A percentile compares a stretch with the other conserved stretches of the same genome.
Evolutionary conservation across 2,113 vertebrate genomes (phyloP).

Genomic region (Phrynosoma blainvillii): DNA sequence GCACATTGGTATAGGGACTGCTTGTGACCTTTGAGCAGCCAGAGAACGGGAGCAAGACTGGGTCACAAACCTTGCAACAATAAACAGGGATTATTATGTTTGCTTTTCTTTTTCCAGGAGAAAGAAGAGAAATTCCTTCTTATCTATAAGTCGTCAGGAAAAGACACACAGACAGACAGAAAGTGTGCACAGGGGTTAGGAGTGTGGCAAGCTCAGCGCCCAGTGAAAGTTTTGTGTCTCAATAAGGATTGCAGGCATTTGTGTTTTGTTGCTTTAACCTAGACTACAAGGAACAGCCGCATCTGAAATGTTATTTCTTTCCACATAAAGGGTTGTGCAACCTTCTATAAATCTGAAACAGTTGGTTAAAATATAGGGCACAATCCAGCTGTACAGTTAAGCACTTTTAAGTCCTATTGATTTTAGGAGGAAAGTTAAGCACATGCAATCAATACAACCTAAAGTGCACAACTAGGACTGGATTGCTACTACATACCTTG

Average conservation of each 20-base stretch:
- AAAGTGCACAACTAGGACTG: background rate
- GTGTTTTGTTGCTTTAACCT: constrained; percentile 48
- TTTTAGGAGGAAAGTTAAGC: constrained; percentile 38
- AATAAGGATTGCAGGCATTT: constrained; percentile 31
- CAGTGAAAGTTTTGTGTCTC: constrained; percentile 26
- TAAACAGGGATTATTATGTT: constrained; percentile 50
- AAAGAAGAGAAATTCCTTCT: constrained; percentile 31
- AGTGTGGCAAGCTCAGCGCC: background rate
- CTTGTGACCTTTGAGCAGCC: constrained; percentile 28
- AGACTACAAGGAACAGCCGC: constrained; percentile 46
- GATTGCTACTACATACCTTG: background rate
- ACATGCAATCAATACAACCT: constrained; percentile 32
- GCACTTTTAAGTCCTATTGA: constrained; percentile 10
- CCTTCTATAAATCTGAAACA: constrained; percentile 57
- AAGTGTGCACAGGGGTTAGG: background rate
- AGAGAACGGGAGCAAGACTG: constrained; percentile 44
- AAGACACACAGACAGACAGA: constrained; percentile 29
- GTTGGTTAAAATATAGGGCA: constrained; percentile 35
- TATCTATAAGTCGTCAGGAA: constrained; percentile 38
- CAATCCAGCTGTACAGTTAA: constrained; percentile 2
- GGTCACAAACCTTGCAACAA: constrained; percentile 36
- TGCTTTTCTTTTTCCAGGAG: constrained; percentile 53
- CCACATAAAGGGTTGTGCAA: constrained; percentile 36
- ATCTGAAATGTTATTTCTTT: constrained; percentile 58
- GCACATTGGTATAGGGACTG: constrained; percentile 29